These are phyloP conservation scores for Tortrix viridana DNA, from an alignment of 2,888 invertebrate species.

Conservation along the genomic window DNA sequence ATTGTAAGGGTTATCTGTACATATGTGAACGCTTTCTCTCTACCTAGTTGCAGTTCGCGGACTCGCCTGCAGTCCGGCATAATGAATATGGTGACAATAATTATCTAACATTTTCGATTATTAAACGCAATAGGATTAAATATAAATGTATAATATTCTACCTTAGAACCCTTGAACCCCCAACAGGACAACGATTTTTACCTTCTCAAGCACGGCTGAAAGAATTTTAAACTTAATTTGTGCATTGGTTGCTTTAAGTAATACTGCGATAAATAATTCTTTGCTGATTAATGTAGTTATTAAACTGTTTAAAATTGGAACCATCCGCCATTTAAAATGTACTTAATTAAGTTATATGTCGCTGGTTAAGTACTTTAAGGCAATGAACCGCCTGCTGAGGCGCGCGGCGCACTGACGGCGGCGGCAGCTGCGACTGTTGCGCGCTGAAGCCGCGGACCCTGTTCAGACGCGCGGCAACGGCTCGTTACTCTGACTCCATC, in stretches of 20 bases:
- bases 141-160: constrained; percentile 40
- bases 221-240: constrained; percentile 14
- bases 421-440: neutral
- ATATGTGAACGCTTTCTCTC: constrained; percentile 63
- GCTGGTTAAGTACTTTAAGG: constrained; percentile 21
- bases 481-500: constrained; percentile 20
- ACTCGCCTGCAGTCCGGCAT: constrained; percentile 45
- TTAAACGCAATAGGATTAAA: constrained; percentile 55
- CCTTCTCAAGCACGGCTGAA: constrained; percentile 15
- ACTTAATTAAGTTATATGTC: constrained; percentile 36
- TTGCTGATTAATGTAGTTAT: constrained; percentile 23
- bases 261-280: constrained; percentile 27
- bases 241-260: constrained; percentile 11
- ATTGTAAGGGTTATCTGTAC: constrained; percentile 65
- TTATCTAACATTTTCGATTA: constrained; percentile 65
- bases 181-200: constrained; percentile 24
- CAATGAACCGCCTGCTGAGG: neutral
- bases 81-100: constrained; percentile 77
- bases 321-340: constrained; percentile 26
- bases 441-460: neutral
- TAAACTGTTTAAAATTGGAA: constrained; percentile 22
- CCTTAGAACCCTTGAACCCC: constrained; percentile 33
- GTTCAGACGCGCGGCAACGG: neutral
- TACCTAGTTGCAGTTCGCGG: constrained; percentile 35
- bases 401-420: neutral